Conservation (phyloP, 2,113 vertebrate species). For the Istiophorus platypterus region DNA sequence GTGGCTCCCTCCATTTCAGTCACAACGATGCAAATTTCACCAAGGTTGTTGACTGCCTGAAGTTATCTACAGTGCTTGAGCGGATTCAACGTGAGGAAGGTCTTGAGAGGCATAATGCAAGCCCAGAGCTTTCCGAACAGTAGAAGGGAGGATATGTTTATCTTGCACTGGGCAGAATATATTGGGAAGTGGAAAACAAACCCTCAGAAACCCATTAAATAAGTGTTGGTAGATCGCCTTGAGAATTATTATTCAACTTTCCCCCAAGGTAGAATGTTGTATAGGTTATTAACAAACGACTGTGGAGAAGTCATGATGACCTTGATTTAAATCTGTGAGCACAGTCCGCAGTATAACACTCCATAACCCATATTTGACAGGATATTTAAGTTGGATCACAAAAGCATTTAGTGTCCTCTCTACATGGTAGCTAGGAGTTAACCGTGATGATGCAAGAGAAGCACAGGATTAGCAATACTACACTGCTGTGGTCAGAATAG, state of each 20-base stretch:
- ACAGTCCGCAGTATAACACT: background rate
- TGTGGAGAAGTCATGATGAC: slow-evolving; percentile 1
- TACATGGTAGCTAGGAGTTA: background rate
- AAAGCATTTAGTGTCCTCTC: background rate
- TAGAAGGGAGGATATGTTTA: slow-evolving; percentile 15
- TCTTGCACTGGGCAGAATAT: slow-evolving; percentile 9
- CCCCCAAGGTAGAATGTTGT: slow-evolving; percentile 13
- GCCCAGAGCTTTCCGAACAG: background rate
- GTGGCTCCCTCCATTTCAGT: background rate
- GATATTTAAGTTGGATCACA: background rate
- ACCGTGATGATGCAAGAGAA: background rate
- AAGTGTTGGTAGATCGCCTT: background rate
- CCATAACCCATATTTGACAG: background rate
- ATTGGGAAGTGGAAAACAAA: slow-evolving; percentile 1
- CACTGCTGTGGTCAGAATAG: background rate
- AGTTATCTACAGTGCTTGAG: background rate
- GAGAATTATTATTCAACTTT: slow-evolving; percentile 35
- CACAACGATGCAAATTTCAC: slow-evolving; percentile 8
- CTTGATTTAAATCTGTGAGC: slow-evolving; percentile 4
- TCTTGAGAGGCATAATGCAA: slow-evolving; percentile 5
- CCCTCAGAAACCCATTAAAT: no score
- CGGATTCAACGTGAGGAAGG: slow-evolving; percentile 32
- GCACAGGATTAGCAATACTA: background rate
- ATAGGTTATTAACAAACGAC: slow-evolving; percentile 13
- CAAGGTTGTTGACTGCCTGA: slow-evolving; percentile 10